Conservation (phyloP, 2,888 invertebrate genomes). For the Melinaea marsaeus region DNA sequence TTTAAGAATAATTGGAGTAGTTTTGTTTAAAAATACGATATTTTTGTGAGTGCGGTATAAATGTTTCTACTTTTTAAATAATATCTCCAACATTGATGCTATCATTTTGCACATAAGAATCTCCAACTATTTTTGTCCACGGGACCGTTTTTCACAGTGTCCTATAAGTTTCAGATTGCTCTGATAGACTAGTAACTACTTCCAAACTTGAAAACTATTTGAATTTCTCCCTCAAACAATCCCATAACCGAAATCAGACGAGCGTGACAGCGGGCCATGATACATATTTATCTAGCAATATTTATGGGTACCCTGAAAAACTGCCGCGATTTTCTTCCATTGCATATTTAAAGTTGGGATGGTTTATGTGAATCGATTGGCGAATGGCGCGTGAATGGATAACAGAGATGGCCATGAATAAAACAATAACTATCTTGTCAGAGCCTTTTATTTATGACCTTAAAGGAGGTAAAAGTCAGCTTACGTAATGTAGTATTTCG, state of each 20-base stretch:
- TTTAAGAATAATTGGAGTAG: neutral
- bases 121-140: neutral
- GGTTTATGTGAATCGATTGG: conserved; percentile 55
- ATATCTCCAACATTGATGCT: neutral
- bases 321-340: conserved; percentile 57
- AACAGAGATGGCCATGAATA: conserved; percentile 44
- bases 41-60: too few relatives aligned
- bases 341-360: conserved; percentile 71
- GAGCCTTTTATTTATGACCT: conserved; percentile 18
- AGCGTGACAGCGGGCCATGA: conserved; percentile 65
- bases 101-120: too few relatives aligned
- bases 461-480: conserved; percentile 1
- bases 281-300: conserved; percentile 75
- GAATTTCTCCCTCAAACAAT: conserved; percentile 48
- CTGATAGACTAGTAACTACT: neutral
- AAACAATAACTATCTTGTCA: conserved; percentile 35
- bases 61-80: neutral
- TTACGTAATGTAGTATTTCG: conserved; percentile 7
- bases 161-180: neutral
- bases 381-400: conserved; percentile 50
- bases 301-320: conserved; percentile 65
- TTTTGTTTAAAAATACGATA: too few relatives aligned
- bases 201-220: conserved; percentile 53
- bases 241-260: conserved; percentile 48
- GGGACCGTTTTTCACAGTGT: neutral